These are phyloP conservation scores for Phalacrocorax brasilianus DNA, from an alignment of 2,113 vertebrate genomes.

Conservation along the genomic window DNA sequence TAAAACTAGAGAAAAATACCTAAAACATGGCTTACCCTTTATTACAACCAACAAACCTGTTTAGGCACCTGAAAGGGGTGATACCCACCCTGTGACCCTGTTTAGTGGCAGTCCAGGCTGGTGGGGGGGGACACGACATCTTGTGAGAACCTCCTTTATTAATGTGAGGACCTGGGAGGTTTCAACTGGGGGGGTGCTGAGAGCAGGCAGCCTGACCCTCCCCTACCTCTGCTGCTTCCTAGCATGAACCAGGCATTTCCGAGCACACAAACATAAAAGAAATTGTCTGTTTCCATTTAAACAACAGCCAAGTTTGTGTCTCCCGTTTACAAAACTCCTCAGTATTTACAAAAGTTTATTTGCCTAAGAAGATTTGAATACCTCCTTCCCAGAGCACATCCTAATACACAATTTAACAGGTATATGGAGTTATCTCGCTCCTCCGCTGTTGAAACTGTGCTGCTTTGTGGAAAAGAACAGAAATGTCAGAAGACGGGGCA, in stretches of 20 bases:
- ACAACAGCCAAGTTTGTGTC: neutral
- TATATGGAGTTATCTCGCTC: neutral
- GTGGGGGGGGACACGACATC: neutral
- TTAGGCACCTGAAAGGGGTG: too few species aligned
- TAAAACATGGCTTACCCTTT: neutral
- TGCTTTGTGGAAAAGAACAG: neutral
- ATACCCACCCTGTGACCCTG: neutral
- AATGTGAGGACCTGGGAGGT: neutral
- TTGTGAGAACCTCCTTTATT: neutral
- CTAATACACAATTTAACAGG: neutral
- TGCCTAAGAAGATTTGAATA: neutral
- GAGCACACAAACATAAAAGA: neutral
- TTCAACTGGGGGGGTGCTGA: neutral
- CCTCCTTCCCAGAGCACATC: neutral
- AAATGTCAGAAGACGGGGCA: accelerated
- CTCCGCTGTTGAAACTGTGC: neutral
- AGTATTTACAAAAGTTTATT: neutral
- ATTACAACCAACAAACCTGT: neutral
- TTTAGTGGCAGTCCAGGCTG: too few species aligned
- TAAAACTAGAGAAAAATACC: neutral
- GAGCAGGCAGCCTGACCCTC: neutral
- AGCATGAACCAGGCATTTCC: neutral
- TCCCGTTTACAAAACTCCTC: neutral
- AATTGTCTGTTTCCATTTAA: neutral
- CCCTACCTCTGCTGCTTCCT: too few species aligned